These are phyloP conservation scores for Dasypogon diadema DNA, from an alignment of 2,888 invertebrate species.

Conservation along the genomic window DNA sequence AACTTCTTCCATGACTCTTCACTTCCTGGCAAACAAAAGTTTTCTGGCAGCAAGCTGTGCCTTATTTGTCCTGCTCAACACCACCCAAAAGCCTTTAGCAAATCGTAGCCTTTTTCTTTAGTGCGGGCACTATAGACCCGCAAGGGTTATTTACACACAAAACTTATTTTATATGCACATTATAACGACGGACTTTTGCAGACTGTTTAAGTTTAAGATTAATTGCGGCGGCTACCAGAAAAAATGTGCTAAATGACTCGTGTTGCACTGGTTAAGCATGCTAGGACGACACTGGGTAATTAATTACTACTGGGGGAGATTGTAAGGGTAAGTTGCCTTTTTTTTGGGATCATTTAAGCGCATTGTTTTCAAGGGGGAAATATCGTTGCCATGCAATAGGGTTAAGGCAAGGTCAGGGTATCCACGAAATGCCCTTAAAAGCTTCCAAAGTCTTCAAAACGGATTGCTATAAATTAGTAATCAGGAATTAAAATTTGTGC, in stretches of 20 bases:
- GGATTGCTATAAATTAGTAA: no score
- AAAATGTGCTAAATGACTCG: constrained; percentile 19
- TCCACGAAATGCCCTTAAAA: no score
- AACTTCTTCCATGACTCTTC: neutral
- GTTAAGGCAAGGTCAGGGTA: no score
- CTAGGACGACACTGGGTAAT: neutral
- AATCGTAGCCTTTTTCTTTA: neutral
- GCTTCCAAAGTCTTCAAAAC: no score
- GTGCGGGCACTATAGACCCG: neutral
- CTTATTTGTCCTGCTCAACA: constrained; percentile 27
- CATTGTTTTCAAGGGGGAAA: no score
- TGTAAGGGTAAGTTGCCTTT: neutral
- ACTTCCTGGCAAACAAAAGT: constrained; percentile 25
- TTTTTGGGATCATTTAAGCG: neutral
- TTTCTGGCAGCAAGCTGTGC: constrained; percentile 29
- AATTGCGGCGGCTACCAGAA: constrained; percentile 9
- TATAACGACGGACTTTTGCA: neutral
- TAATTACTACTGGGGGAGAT: neutral
- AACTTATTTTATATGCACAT: constrained; percentile 2
- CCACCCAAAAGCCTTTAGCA: constrained; percentile 20
- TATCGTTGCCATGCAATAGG: no score
- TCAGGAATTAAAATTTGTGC: no score
- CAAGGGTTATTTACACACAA: neutral
- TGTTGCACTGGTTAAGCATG: constrained; percentile 15
- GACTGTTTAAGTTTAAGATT: constrained; percentile 11